These are phyloP conservation scores for Hypsopygia costalis DNA, from an alignment of 2,888 invertebrate genomes.

Conservation along the genomic window DNA sequence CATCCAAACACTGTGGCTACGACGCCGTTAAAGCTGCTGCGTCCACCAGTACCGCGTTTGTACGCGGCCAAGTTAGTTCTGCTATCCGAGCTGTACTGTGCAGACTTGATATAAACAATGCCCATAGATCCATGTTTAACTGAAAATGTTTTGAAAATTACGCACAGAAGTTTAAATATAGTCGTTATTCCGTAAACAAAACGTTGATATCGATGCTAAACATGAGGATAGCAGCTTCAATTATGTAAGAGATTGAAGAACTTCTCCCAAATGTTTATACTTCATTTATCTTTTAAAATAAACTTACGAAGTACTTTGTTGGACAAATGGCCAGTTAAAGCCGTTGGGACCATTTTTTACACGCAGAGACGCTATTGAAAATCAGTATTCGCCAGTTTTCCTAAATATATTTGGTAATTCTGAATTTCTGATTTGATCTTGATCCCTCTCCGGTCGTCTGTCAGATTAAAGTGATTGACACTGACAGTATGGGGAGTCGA, in stretches of 20 bases:
- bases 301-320: slow-evolving; percentile 63
- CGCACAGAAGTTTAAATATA: no score
- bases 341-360: slow-evolving; percentile 67
- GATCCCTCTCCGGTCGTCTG: no score
- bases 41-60: slow-evolving; percentile 93
- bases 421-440: no score
- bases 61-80: slow-evolving; percentile 83
- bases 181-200: no score
- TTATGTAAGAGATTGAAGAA: slow-evolving; percentile 58
- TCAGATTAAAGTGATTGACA: no score
- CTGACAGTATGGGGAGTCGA: no score
- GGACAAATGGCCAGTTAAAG: slow-evolving; percentile 55
- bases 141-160: slow-evolving; percentile 38
- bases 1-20: slow-evolving; percentile 99
- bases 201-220: no score
- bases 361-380: no score
- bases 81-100: slow-evolving; percentile 77
- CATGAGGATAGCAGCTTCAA: slow-evolving; percentile 18
- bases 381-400: no score
- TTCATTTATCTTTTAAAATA: slow-evolving; percentile 7
- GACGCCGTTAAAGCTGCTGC: slow-evolving; percentile 97
- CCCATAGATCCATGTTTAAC: slow-evolving; percentile 62
- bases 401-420: no score
- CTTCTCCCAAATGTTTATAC: slow-evolving; percentile 12
- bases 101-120: slow-evolving; percentile 65